Percentiles rank a stretch among this genome's conserved stretches.
phyloP scores from a whole-genome alignment of 1,140 invertebrate genomes.

The Caerostris darwini region DNA sequence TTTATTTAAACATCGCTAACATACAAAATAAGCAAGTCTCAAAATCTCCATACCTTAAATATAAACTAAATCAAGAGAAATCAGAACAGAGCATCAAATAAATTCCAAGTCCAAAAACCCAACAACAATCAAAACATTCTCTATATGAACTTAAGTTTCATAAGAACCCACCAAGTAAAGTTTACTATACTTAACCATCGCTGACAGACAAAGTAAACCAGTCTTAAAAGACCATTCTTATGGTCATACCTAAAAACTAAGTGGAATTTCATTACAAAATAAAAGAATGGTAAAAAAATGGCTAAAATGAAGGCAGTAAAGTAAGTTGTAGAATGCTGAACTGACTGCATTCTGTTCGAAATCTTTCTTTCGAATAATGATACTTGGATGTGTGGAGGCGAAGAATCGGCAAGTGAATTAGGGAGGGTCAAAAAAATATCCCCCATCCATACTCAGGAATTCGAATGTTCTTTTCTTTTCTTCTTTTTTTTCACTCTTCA shows the following conservation, averaged over 20 bases:
- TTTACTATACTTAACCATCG: no score
- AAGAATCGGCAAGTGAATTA: not conserved
- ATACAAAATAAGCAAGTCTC: no score
- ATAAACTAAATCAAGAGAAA: no score
- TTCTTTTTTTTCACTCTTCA: not conserved
- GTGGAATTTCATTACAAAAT: not conserved
- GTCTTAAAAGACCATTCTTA: no score
- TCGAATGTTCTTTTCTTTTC: not conserved
- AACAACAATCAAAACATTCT: no score
- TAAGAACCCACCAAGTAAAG: no score
- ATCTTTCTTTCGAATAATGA: constrained; percentile 11
- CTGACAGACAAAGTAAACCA: no score
- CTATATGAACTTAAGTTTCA: no score
- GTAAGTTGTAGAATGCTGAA: not conserved
- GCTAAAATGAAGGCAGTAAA: not conserved
- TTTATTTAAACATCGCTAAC: no score
- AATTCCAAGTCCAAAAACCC: no score
- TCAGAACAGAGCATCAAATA: no score
- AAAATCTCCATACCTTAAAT: no score
- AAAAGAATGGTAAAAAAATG: not conserved
- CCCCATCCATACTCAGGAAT: not conserved
- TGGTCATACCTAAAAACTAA: not conserved
- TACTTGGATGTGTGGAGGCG: not conserved
- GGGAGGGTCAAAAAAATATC: not conserved
- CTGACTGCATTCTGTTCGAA: not conserved